Base-by-base conservation (phyloP, 2,113 vertebrate genomes). In the Brachyhypopomus occidentalis region DNA sequence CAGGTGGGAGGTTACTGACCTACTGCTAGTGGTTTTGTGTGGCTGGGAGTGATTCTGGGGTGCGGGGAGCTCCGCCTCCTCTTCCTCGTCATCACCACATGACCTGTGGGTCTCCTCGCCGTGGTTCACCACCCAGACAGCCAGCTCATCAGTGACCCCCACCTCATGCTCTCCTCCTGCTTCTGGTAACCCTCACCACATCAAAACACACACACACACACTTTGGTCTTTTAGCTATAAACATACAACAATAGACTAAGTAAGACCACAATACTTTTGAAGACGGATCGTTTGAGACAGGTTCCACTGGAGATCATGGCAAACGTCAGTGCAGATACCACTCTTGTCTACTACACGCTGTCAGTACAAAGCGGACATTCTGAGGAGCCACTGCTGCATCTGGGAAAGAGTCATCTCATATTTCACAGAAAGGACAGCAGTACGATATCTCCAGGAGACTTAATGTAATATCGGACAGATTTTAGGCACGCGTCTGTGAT, bases 61-160 rank as follows among this genome's bases (percentile, higher is more conserved):
- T n/a, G n/a, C n/a, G n/a, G n/a, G n/a, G n/a, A n/a, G n/a, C n/a
- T n/a, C n/a, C n/a, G n/a, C n/a, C n/a, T n/a, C n/a, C n/a, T n/a
- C n/a, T n/a, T n/a, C n/a, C n/a, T n/a, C n/a, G n/a, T n/a, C n/a
- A n/a, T 83, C 89, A 84, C 84, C 84, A 83, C 12, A 86, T 27
- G 88, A 86, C 79, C 84, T 89, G 20, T 81, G 88, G 82, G 56
- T 70, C 59, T 91, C 88, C 76, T 85, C 76, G 38, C 89, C 83
- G 20, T 52, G 70, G 78, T 91, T 79, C 83, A 90, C 90, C 77
- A 85, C 89, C 91, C 88, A 82, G 78, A 84, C 86, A 79, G 85
- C 88, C 79, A 91, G 88, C n/a, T n/a, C n/a, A 63, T 87, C 67
- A 64, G 66, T 80, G 75, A 52, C 77, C 83, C 92, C 89, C 84